Evolutionary conservation across 2,888 invertebrate species (phyloP), one percentile per base, ranked within the genome.

Genomic region (Horisme vitalbata): DNA sequence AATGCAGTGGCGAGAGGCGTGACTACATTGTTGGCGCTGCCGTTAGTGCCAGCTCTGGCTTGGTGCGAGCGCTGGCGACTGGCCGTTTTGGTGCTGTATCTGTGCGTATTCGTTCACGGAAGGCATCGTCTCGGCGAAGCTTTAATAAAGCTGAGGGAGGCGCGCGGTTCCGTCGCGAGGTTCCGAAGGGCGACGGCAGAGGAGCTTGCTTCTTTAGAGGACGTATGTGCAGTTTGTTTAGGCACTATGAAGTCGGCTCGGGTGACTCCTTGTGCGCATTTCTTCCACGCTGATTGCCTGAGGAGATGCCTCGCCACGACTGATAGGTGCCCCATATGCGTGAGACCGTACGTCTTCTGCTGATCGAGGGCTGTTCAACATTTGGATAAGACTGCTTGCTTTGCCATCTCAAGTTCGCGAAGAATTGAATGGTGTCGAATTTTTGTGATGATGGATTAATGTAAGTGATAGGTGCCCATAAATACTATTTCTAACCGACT

Each of bases 151-250:
- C 71, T 95, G 44, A 82, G 83, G 30, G 90, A 87, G 27, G 94
- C 95, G 56, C 89, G 92, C 35, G 91, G 91, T 0, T 88, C 93
- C 2, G 69, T 95, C 34, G 91, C 91, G 10, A 90, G 90, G 61
- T 94, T 93, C 61, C 81, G 94, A 27, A 86, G 91, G 6, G 95
- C 95, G 12, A 93, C 93, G 2, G 45, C 71, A 0, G 92, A 92
- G 6, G 95, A 95, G 66, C 89, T 95, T 24, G 85, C 90, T 7
- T 91, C 91, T 28, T 91, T 93, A 46, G 95, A 95, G 62, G 95
- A 95, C 61, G 94, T 95, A 0, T 95, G 95, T 71, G 94, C 95
- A 0, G 94, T 95, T 2, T 95, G 95, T 64, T 86, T 95, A 23
- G 93, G 92, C 52, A 71, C 83, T 1, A 94, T 95, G 95, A 84